Evolutionary conservation across 1,140 invertebrate genomes (phyloP), one percentile per base, ranked within the genome.

Genomic region (Varroa destructor): DNA sequence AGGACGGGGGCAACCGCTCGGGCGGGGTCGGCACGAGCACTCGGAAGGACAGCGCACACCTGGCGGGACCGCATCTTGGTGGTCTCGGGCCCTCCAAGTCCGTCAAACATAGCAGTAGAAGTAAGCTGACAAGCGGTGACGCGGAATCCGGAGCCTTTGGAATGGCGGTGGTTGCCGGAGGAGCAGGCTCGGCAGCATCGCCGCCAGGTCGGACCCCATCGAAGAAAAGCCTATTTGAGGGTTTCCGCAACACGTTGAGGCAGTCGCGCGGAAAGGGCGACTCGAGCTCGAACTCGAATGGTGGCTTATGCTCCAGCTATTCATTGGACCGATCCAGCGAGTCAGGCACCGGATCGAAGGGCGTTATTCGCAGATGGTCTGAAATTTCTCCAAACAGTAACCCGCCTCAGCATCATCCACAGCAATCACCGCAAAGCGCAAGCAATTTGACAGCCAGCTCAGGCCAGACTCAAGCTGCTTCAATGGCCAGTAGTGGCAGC

Each of bases 351-450:
- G 61, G 61, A 14, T 14, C 61, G 36, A 67, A 67, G 61, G 61
- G 61, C 61, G 61, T 67, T 3, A 67, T 67, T 40, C 61, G 61
- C 40, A 67, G 61, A 67, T 67, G 61, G 61, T 67, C 61, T 46
- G 61, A 67, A 46, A 67, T 67, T 46, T 43, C 61, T 46, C 61
- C 61, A 5, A 67, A 67, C 8, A 43, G 40, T 12, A 67, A 67
- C 61, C 3, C 4, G 4, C 3, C 3, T 8, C 46, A 51, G 46
- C 46, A 51, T 3, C 46, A 51, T 3, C 8, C 46, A 51, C 46
- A 51, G 46, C 46, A 51, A 51, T 51, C 25, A 25, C 25, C 46
- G 46, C 46, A 51, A 8, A 8, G 4, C 8, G 46, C 4, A 51
- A 51, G 46, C 46, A 51, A 51, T 8, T 25, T 25, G 25, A 25